Percentiles rank a stretch among this genome's conserved stretches.
Conservation (phyloP, 1,140 invertebrate genomes). For the Achroia grisella region DNA sequence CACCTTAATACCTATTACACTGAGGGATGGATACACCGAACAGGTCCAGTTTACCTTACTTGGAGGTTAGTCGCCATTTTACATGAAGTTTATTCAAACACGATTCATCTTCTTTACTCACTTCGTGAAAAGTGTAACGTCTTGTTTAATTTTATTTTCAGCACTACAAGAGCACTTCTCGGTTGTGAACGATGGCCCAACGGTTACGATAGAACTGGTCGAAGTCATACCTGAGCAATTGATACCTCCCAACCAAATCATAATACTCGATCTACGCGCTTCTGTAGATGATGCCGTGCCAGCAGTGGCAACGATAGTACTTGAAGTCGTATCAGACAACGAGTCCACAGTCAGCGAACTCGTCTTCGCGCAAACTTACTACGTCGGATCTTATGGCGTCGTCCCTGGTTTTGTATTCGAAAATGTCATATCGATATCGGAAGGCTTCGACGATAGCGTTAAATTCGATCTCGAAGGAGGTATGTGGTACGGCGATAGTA, state of each 20-base stretch:
- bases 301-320: conserved; percentile 20
- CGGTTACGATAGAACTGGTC: conserved; percentile 13
- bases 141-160: conserved; percentile 10
- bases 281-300: conserved; percentile 11
- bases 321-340: conserved; percentile 17
- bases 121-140: not conserved
- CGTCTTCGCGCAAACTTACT: conserved; percentile 11
- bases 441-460: conserved; percentile 11
- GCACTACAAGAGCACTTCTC: conserved; percentile 13
- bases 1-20: conserved; percentile 14
- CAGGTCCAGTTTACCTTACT: conserved; percentile 16
- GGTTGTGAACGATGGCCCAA: conserved; percentile 1
- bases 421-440: conserved; percentile 4
- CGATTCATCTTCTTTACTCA: not conserved
- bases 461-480: conserved; percentile 1
- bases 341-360: not conserved
- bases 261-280: conserved; percentile 25
- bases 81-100: too few relatives aligned
- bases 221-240: conserved; percentile 16
- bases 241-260: conserved; percentile 18
- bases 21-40: conserved; percentile 17
- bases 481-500: too few relatives aligned
- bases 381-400: conserved; percentile 6
- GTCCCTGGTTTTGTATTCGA: conserved; percentile 3
- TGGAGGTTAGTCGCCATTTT: not conserved